phyloP scores from a whole-genome alignment of 23 tunicate species.

The Phallusia fumigata region DNA sequence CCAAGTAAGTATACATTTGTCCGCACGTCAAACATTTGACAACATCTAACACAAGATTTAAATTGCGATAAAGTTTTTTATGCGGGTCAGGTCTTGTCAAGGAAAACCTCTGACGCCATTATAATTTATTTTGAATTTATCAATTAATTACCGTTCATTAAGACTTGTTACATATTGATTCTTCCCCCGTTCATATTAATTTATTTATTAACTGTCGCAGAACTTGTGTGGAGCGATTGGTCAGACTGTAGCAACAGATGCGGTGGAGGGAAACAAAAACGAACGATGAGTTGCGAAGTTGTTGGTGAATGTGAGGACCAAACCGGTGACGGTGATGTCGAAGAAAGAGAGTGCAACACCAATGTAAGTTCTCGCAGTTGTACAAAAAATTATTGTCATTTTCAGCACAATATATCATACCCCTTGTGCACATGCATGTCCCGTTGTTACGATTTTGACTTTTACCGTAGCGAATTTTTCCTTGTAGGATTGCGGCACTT shows the following conservation, averaged over 20 bases:
- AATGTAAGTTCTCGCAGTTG: constrained; percentile 7
- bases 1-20: constrained; percentile 68
- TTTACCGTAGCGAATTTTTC: not conserved
- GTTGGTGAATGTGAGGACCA: not conserved
- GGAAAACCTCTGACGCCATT: too few species aligned
- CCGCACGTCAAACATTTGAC: too few species aligned
- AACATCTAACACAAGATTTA: too few species aligned
- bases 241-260: constrained; percentile 14
- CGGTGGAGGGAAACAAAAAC: constrained; percentile 29
- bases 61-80: too few species aligned
- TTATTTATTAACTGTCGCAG: not conserved
- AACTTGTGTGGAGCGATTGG: constrained; percentile 24
- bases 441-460: too few species aligned
- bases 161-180: too few species aligned
- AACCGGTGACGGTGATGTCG: not conserved
- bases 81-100: too few species aligned
- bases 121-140: too few species aligned
- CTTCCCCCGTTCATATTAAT: too few species aligned
- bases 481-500: constrained; percentile 24
- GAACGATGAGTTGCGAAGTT: constrained; percentile 17
- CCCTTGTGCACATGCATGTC: too few species aligned
- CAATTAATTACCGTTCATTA: too few species aligned
- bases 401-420: not conserved
- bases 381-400: not conserved
- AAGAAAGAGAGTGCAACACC: constrained; percentile 31